Conservation (phyloP, 1,140 invertebrate genomes). For the Trinorchestia longiramus region DNA sequence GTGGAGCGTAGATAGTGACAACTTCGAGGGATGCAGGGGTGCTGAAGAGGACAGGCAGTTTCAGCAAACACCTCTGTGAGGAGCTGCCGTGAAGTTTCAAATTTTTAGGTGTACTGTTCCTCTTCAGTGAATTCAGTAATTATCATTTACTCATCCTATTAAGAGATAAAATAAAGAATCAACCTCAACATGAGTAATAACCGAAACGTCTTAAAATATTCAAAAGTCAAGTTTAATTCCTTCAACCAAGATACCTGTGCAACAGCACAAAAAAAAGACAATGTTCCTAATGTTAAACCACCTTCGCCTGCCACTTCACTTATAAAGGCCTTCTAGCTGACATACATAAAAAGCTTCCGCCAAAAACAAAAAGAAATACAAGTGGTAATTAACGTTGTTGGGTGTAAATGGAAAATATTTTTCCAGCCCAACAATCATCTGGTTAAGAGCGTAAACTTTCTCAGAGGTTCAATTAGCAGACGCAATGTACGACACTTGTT, state of each 20-base stretch:
- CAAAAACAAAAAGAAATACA: background rate
- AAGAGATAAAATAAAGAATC: background rate
- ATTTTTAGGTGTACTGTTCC: background rate
- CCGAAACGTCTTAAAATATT: background rate
- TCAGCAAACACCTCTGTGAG: background rate
- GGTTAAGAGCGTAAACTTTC: slow-evolving; percentile 40
- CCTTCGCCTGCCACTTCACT: background rate
- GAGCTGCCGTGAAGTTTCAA: background rate
- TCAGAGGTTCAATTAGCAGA: background rate
- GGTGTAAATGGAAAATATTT: background rate
- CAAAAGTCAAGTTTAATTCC: background rate
- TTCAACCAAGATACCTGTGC: background rate
- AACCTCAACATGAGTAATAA: background rate
- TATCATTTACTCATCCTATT: background rate
- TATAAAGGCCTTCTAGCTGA: background rate
- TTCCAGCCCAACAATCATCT: slow-evolving; percentile 43
- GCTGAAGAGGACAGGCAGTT: background rate
- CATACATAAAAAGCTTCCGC: background rate
- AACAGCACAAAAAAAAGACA: background rate
- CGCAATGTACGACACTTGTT: background rate
- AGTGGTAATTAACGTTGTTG: background rate
- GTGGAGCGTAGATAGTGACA: background rate
- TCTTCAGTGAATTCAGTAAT: too few relatives aligned
- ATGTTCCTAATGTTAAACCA: background rate
- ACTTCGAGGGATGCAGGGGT: background rate